Evolutionary conservation across 2,888 invertebrate genomes (phyloP).

Genomic region (Crepidodera aurea): DNA sequence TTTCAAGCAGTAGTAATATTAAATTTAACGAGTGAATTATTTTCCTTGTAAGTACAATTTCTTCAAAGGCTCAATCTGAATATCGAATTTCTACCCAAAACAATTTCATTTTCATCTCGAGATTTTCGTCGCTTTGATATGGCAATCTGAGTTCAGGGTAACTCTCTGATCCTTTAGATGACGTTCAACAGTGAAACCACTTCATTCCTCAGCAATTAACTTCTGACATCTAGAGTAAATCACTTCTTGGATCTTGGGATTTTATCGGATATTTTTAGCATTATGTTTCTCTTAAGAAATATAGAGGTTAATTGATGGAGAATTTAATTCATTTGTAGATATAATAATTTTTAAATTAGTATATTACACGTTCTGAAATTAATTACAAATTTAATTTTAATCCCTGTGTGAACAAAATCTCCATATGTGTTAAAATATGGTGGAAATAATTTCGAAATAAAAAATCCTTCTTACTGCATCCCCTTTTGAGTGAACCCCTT

Average conservation of each 20-base stretch:
- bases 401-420: no score
- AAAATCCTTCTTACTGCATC: no score
- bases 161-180: constrained; percentile 4
- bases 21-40: constrained; percentile 8
- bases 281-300: not conserved
- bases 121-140: constrained; percentile 18
- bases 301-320: not conserved
- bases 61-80: constrained; percentile 10
- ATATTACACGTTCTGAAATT: no score
- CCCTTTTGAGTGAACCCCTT: no score
- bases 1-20: not conserved
- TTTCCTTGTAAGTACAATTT: constrained; percentile 1
- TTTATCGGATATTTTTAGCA: constrained; percentile 13
- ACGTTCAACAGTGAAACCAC: constrained; percentile 9
- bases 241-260: constrained; percentile 5
- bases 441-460: no score
- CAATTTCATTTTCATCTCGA: constrained; percentile 16
- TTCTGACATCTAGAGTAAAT: constrained; percentile 7
- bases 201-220: constrained; percentile 19
- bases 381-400: no score
- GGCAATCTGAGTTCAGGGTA: not conserved
- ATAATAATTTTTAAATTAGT: no score
- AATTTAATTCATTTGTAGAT: not conserved
- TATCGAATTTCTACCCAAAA: constrained; percentile 14
- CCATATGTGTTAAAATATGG: no score